A percentile compares a stretch with the other conserved stretches of the same genome.
Evolutionary conservation across 2,888 invertebrate species (phyloP).

Genomic region (Xanthorhoe designata): DNA sequence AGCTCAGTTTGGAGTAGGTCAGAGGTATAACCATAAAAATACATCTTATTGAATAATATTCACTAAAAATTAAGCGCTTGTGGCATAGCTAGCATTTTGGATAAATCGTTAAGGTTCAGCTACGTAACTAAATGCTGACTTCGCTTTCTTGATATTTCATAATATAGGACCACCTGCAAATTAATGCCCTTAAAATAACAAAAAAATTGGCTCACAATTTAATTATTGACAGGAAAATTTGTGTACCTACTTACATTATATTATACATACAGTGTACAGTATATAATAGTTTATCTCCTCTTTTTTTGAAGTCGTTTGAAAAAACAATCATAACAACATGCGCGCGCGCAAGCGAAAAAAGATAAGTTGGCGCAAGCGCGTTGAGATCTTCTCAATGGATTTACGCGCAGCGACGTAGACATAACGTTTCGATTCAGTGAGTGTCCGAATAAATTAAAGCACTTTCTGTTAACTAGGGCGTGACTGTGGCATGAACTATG

Average conservation of each 20-base stretch:
- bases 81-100: too few species aligned
- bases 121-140: too few species aligned
- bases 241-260: too few species aligned
- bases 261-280: too few species aligned
- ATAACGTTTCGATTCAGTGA: constrained; percentile 24
- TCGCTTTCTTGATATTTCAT: too few species aligned
- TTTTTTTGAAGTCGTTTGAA: neutral
- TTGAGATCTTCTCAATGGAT: constrained; percentile 34
- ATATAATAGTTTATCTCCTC: too few species aligned
- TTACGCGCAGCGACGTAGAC: constrained; percentile 16
- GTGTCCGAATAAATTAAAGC: constrained; percentile 29
- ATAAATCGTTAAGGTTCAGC: too few species aligned
- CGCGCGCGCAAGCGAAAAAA: constrained; percentile 16
- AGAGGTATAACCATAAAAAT: neutral
- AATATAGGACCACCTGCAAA: too few species aligned
- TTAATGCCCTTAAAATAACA: too few species aligned
- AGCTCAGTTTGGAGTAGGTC: neutral
- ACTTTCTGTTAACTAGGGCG: constrained; percentile 32
- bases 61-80: too few species aligned
- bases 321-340: neutral
- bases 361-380: constrained; percentile 24
- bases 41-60: neutral
- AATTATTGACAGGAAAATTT: too few species aligned
- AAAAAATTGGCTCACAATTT: too few species aligned
- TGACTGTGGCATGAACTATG: constrained; percentile 26